These are phyloP conservation scores for Cepphus grylle DNA, from an alignment of 2,113 vertebrate genomes.

Conservation along the genomic window DNA sequence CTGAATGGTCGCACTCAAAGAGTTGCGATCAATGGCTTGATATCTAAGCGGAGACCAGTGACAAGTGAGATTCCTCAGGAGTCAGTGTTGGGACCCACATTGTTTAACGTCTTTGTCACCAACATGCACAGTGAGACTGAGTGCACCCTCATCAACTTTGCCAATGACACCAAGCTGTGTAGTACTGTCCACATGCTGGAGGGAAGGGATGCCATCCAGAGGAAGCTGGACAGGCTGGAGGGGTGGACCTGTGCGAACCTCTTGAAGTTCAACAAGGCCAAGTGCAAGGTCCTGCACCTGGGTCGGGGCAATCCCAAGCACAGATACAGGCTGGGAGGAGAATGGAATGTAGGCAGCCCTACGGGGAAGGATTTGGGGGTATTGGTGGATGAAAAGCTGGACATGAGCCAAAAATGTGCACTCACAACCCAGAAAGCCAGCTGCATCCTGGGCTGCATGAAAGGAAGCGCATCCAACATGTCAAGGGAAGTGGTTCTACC, in stretches of 20 bases:
- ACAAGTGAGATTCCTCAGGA: background rate
- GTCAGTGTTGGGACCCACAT: background rate
- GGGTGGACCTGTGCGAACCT: background rate
- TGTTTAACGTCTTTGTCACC: background rate
- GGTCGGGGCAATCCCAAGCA: background rate
- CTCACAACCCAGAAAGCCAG: background rate
- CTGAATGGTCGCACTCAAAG: background rate
- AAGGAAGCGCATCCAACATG: background rate
- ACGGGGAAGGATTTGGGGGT: background rate
- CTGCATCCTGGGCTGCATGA: background rate
- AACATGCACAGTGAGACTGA: background rate
- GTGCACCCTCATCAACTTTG: background rate
- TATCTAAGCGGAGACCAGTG: background rate
- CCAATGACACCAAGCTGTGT: background rate
- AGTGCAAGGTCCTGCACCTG: background rate
- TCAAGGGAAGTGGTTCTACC: background rate
- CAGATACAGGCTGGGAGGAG: background rate
- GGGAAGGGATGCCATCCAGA: background rate
- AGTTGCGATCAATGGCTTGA: background rate
- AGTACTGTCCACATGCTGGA: background rate
- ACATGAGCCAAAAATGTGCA: background rate
- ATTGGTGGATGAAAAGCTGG: background rate
- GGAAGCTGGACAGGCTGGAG: background rate
- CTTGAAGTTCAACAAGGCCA: background rate
- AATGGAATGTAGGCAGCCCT: background rate